Percentiles rank a stretch among this genome's conserved stretches.
Conservation (phyloP, 1,140 invertebrate genomes). For the Sarcophaga bullata region DNA sequence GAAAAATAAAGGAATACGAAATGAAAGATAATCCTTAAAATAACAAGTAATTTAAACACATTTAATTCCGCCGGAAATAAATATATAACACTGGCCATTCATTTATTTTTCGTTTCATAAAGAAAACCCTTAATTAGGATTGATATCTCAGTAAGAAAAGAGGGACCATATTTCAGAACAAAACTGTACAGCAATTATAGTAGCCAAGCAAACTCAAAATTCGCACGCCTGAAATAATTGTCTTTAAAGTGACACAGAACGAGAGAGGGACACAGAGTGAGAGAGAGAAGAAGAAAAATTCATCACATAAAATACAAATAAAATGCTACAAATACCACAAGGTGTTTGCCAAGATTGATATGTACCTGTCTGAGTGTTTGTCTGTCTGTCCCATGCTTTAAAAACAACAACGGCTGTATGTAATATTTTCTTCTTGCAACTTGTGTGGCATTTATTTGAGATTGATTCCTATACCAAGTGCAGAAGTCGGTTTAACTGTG, state of each 20-base stretch:
- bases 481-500: neutral
- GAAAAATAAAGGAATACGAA: neutral
- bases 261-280: too few species aligned
- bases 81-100: constrained; percentile 10
- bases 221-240: constrained; percentile 36
- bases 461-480: neutral
- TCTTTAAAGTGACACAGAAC: neutral
- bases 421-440: neutral
- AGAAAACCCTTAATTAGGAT: constrained; percentile 11
- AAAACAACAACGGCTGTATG: neutral
- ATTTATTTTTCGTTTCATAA: neutral
- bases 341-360: constrained; percentile 13
- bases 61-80: constrained; percentile 40
- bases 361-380: constrained; percentile 12
- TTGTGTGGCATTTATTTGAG: constrained; percentile 23
- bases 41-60: constrained; percentile 37
- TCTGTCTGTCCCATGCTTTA: neutral
- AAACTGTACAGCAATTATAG: constrained; percentile 26
- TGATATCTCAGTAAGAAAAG: neutral
- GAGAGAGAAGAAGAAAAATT: neutral
- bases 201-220: too few species aligned
- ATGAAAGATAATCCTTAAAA: constrained; percentile 30
- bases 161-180: neutral
- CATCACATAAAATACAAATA: neutral
- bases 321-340: neutral